phyloP scores from a whole-genome alignment of 2,797 vertebrate species.

The Labroides dimidiatus region DNA sequence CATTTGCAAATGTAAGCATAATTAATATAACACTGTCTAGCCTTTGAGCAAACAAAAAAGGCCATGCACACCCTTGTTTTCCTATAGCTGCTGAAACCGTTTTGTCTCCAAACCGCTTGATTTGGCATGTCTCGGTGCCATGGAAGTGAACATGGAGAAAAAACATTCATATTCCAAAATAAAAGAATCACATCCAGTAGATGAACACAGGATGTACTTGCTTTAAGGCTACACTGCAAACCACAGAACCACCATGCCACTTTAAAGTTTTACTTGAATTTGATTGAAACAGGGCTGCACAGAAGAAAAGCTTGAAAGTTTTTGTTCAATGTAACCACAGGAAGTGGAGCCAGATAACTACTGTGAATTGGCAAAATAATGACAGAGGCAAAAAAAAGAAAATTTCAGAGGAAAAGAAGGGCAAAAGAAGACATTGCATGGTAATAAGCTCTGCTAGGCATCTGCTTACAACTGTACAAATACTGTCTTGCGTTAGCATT shows the following conservation, averaged over 20 bases:
- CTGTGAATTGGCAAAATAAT: constrained; percentile 21
- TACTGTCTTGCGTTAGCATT: background rate
- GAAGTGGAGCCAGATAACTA: constrained; percentile 12
- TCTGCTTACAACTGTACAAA: background rate
- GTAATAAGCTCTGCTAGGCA: background rate
- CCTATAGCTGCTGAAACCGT: constrained; percentile 19
- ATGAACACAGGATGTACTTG: constrained; percentile 28
- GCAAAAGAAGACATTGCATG: constrained; percentile 1
- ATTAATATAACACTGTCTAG: constrained; percentile 27
- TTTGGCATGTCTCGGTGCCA: constrained; percentile 11
- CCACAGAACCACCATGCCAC: constrained; percentile 13
- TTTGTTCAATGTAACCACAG: constrained; percentile 43
- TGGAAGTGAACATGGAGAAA: constrained; percentile 31
- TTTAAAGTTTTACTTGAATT: constrained; percentile 43
- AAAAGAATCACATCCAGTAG: constrained; percentile 27
- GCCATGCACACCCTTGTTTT: constrained; percentile 5
- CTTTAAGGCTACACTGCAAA: constrained; percentile 24
- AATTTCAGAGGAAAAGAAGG: background rate
- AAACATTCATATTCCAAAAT: constrained; percentile 24
- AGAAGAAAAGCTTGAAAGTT: constrained; percentile 46
- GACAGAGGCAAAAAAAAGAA: background rate
- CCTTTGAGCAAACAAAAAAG: constrained; percentile 15
- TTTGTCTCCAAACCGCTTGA: constrained; percentile 37
- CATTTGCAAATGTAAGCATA: constrained; percentile 12
- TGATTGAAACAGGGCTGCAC: constrained; percentile 40